Evolutionary conservation across 92 coral and sea anemone species (phyloP).

Genomic region (Epizoanthus rinbou): DNA sequence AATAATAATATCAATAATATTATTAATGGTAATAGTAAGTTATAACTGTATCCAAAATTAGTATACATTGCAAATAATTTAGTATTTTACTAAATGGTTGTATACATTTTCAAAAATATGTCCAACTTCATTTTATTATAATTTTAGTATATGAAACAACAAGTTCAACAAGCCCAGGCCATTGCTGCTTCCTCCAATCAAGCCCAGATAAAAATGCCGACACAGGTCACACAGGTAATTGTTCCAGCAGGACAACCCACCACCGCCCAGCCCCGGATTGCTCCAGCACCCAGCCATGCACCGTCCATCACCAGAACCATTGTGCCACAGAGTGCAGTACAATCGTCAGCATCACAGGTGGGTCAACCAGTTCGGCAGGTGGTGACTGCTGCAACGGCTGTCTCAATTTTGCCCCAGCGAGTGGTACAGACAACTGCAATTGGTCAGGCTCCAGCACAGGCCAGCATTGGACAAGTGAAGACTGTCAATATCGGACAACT

Average conservation of each 20-base stretch:
- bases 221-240: conserved; percentile 66
- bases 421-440: conserved; percentile 21
- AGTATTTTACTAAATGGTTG: no score
- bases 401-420: conserved; percentile 74
- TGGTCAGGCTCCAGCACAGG: conserved; percentile 50
- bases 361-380: conserved; percentile 40
- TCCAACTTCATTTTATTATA: not conserved
- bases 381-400: conserved; percentile 56
- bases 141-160: conserved; percentile 42
- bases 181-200: conserved; percentile 25
- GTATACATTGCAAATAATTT: no score
- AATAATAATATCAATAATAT: no score
- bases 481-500: conserved; percentile 35
- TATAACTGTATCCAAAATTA: no score
- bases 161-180: conserved; percentile 37
- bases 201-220: conserved; percentile 53
- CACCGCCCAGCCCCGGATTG: conserved; percentile 66
- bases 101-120: no score
- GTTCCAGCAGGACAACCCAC: conserved; percentile 55
- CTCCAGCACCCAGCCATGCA: conserved; percentile 75
- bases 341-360: conserved; percentile 50
- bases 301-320: conserved; percentile 48
- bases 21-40: no score
- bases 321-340: conserved; percentile 57
- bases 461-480: conserved; percentile 51